Evolutionary conservation across 2,888 invertebrate genomes (phyloP).

Genomic region (Orthonychiurus folsomi): DNA sequence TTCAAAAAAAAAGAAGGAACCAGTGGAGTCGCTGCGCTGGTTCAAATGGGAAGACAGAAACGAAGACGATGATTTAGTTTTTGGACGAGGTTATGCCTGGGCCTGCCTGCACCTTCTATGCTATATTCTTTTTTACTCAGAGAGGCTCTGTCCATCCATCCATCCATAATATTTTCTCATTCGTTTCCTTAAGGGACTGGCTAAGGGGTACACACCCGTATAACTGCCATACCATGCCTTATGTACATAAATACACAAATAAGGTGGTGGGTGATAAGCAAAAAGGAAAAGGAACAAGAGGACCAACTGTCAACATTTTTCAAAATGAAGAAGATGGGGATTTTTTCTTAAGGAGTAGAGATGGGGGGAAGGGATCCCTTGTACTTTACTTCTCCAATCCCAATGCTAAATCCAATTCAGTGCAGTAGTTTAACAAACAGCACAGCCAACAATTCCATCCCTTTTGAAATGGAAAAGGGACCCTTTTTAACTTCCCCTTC

Average conservation of each 20-base stretch:
- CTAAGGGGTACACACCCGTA: background rate
- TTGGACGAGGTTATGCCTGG: too few relatives aligned
- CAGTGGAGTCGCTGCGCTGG: background rate
- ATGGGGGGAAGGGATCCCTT: slow-evolving; percentile 2
- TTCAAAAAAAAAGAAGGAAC: background rate
- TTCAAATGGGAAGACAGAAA: background rate
- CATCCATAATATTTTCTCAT: background rate
- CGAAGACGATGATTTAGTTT: background rate
- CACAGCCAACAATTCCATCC: too few relatives aligned
- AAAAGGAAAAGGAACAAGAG: background rate
- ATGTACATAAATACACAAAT: background rate
- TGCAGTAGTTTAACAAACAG: too few relatives aligned
- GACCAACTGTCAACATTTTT: background rate
- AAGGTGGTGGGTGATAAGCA: background rate
- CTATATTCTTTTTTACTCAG: background rate
- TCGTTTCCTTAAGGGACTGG: background rate
- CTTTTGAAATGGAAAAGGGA: too few relatives aligned
- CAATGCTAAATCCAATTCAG: background rate
- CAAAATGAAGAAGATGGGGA: background rate
- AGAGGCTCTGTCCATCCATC: background rate
- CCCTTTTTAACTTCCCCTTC: too few relatives aligned
- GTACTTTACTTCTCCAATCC: background rate
- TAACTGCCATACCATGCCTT: background rate
- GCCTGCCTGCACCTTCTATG: too few relatives aligned
- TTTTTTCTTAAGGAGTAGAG: background rate